Conservation (phyloP, 2,888 invertebrate genomes). For the Dolomedes plantarius region DNA sequence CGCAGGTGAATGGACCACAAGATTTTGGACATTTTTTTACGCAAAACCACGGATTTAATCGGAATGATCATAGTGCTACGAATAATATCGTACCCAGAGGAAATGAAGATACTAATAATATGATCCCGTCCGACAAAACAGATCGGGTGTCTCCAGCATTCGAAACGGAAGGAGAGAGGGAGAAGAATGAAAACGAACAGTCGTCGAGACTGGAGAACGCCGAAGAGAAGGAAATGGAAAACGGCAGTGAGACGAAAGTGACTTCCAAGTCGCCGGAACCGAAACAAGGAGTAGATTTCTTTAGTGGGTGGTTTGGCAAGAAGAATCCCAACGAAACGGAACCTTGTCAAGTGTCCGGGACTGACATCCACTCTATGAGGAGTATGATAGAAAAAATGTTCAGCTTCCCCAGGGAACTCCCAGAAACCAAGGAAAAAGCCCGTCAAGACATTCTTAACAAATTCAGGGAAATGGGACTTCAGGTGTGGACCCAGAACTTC, state of each 20-base stretch:
- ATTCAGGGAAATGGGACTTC: constrained; percentile 54
- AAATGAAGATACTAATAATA: neutral
- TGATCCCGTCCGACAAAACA: constrained; percentile 15
- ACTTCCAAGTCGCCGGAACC: constrained; percentile 33
- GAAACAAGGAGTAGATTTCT: constrained; percentile 1
- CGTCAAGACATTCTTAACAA: constrained; percentile 61
- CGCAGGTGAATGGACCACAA: neutral
- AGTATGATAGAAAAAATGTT: constrained; percentile 70
- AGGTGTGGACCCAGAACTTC: constrained; percentile 69
- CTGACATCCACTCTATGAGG: constrained; percentile 64
- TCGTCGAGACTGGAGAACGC: neutral
- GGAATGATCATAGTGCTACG: neutral
- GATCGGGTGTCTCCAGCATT: neutral
- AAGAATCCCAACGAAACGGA: constrained; percentile 27
- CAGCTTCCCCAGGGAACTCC: constrained; percentile 54
- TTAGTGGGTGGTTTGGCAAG: constrained; percentile 53
- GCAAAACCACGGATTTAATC: neutral
- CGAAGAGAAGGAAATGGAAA: constrained; percentile 42
- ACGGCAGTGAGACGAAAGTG: constrained; percentile 26
- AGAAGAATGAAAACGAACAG: constrained; percentile 51
- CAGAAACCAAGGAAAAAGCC: constrained; percentile 59
- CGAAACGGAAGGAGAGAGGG: constrained; percentile 37
- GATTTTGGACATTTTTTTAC: too few species aligned
- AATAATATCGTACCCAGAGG: constrained; percentile 33
- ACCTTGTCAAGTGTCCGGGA: constrained; percentile 54